Percentiles rank a stretch among this genome's conserved stretches.
These are phyloP conservation scores for Drosophila biarmipes DNA, from an alignment of 1,140 invertebrate genomes.

Conservation along the genomic window DNA sequence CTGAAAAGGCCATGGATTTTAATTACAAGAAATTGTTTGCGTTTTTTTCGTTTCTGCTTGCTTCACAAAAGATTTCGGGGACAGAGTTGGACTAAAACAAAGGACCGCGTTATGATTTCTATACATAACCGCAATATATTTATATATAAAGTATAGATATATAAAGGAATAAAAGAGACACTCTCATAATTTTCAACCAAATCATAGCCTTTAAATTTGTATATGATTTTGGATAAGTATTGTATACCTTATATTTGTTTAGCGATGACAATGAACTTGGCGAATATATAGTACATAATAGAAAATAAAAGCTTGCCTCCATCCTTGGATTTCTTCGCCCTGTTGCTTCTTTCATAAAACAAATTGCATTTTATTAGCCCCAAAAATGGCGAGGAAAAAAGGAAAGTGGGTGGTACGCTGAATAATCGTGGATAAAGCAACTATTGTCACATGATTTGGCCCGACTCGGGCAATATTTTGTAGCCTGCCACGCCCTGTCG, in stretches of 20 bases:
- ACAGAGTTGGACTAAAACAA: constrained; percentile 40
- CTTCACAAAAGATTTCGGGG: constrained; percentile 38
- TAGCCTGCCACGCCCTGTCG: constrained; percentile 23
- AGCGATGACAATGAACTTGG: no score
- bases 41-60: constrained; percentile 36
- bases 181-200: no score
- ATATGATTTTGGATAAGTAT: no score
- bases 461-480: constrained; percentile 42
- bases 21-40: constrained; percentile 82
- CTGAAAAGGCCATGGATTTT: constrained; percentile 80
- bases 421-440: constrained; percentile 58
- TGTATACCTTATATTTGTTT: no score
- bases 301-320: not conserved
- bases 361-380: constrained; percentile 73
- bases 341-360: constrained; percentile 43
- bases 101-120: constrained; percentile 34
- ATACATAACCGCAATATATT: constrained; percentile 6
- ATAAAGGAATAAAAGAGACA: no score
- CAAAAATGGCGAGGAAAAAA: constrained; percentile 9
- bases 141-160: not conserved
- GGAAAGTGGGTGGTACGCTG: constrained; percentile 1
- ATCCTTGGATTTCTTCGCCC: not conserved
- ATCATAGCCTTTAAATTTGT: no score
- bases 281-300: no score
- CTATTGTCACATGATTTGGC: constrained; percentile 75